Base-by-base conservation (phyloP, 2,797 vertebrate genomes). In the Garrulus glandarius region DNA sequence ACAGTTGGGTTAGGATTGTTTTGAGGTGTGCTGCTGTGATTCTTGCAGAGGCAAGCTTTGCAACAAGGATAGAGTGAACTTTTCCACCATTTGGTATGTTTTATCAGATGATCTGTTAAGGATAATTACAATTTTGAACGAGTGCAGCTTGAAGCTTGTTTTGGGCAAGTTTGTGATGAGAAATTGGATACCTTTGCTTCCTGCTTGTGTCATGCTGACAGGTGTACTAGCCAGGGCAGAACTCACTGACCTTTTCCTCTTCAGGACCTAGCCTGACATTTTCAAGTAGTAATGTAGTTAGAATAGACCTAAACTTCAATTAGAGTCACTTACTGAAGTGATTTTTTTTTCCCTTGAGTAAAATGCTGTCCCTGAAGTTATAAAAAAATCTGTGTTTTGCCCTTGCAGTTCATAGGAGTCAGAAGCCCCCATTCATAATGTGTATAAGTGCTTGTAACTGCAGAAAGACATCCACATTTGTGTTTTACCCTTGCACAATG, bases 51-150 rank as follows among this genome's bases (percentile, higher is more conserved):
- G 78, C 96, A 96, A 91, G 92, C 84, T 81, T 21, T 61, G 32
- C 70, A 93, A 37, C 49, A 80, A 67, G 72, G 83, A 65, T 13
- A 85, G 79, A 69, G 65, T 1, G 47, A 92, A 65, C 60, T 77
- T 93, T 83, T 80, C 80, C 69, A 87, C 86, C 78, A 26, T 96
- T 93, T 77, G 61, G n/a, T 93, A 19, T 44, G 47, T 81, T 96
- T 93, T 93, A 95, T 96, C 91, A 90, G 79, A 77, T 90, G 55
- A 95, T 96, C 82, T 93, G 82, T 93, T 93, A 71, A 89, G 59
- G 44, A 74, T 94, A 91, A 93, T 96, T 97, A 81, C 68, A 81
- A 91, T 86, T 95, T 88, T 93, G 75, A 91, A 71, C 57, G 81
- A 92, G 39, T 86, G 22, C 79, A 86, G 68, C 61, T 94, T 85